Conservation (phyloP, 2,113 vertebrate species). For the Bufo bufo region DNA sequence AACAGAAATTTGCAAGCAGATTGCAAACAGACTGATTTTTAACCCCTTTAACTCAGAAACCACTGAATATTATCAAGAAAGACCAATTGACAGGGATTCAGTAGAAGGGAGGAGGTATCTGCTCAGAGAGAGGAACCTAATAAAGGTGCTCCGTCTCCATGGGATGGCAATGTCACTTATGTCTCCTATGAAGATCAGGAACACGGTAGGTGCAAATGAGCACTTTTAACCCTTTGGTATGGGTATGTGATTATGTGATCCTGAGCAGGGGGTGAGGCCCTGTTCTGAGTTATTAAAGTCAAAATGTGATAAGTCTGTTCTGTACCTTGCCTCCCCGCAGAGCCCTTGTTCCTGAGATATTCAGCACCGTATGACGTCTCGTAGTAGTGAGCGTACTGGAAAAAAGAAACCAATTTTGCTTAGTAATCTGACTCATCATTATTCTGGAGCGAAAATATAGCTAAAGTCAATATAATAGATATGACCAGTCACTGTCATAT, state of each 20-base stretch:
- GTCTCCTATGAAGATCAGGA: too few species aligned
- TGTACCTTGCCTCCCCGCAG: conserved; percentile 60
- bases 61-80: too few species aligned
- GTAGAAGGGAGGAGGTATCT: too few species aligned
- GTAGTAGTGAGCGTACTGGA: conserved; percentile 72
- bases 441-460: background rate
- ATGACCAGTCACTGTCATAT: too few species aligned
- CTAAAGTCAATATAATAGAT: background rate
- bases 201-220: too few species aligned
- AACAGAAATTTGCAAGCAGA: too few species aligned
- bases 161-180: too few species aligned
- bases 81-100: too few species aligned
- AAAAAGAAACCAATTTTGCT: conserved; percentile 46
- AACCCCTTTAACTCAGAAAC: too few species aligned
- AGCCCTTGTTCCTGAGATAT: conserved; percentile 61
- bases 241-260: background rate
- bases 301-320: background rate
- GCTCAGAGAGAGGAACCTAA: too few species aligned
- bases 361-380: conserved; percentile 66
- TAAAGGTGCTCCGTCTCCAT: too few species aligned
- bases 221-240: background rate
- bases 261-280: background rate
- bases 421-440: background rate
- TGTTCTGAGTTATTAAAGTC: background rate
- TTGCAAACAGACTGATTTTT: too few species aligned